phyloP scores from a whole-genome alignment of 2,888 invertebrate genomes.

The Nomada hirtipes region DNA sequence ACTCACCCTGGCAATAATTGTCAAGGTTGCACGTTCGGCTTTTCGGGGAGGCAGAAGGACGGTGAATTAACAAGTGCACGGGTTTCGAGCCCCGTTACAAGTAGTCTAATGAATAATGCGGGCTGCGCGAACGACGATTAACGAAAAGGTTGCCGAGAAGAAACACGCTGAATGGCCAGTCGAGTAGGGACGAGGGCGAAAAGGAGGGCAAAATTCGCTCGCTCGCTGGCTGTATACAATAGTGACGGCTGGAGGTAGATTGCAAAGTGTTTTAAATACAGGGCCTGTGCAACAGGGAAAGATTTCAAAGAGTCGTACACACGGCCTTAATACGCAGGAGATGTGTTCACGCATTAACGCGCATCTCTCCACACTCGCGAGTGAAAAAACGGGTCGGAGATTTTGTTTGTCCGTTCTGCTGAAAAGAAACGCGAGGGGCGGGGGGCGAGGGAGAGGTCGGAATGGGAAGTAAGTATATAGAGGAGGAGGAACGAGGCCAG shows the following conservation, averaged over 20 bases:
- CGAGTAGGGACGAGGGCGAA: not conserved
- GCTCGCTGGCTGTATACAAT: conserved; percentile 38
- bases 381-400: conserved; percentile 42
- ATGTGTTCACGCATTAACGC: conserved; percentile 59
- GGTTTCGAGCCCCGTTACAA: conserved; percentile 9
- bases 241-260: conserved; percentile 23
- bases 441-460: not conserved
- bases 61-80: conserved; percentile 13
- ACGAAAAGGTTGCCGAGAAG: conserved; percentile 31
- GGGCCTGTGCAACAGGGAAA: conserved; percentile 23
- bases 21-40: not conserved
- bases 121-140: conserved; percentile 30
- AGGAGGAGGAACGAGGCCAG: conserved; percentile 33
- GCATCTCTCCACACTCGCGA: conserved; percentile 15
- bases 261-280: conserved; percentile 56
- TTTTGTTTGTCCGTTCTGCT: conserved; percentile 26
- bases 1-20: not conserved
- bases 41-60: not conserved
- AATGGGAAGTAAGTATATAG: too few relatives aligned
- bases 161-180: conserved; percentile 24
- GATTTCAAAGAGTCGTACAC: conserved; percentile 48
- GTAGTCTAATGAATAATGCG: conserved; percentile 35
- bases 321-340: conserved; percentile 49
- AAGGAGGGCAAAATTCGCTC: not conserved
- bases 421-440: conserved; percentile 20